Base-by-base conservation (phyloP, 2,888 invertebrate species). In the Drosophila kanekoi region DNA sequence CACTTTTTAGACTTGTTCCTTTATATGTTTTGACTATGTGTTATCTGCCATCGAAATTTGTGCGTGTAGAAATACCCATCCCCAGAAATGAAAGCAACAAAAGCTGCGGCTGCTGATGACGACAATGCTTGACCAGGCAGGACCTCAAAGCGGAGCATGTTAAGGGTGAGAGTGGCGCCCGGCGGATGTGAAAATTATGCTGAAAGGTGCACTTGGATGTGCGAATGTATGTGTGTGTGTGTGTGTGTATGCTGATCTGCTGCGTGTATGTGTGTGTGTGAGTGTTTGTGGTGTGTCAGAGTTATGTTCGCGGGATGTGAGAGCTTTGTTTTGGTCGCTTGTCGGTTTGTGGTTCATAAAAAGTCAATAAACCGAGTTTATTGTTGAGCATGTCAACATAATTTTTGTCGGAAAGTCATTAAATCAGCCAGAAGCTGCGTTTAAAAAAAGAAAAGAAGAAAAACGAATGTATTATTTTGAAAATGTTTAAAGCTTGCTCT, bases 181-280 rank as follows among this genome's bases (percentile, higher is more conserved):
- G n/a, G 70, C 76, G 84, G 83, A 85, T 82, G 86, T 85, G 59
- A 77, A 85, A 85, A 85, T 85, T 85, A 87, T 85, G 86, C 75
- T 80, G 71, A 64, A 77, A 77, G 64, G 85, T 75, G 45, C 18
- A 59, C 23, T 41, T 51, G 8, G 8, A 28, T 28, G 28, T 28
- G 8, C 28, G 28, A 28, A 28, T 66, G 41, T 64, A 23, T 64
- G 44, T 47, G 32, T 38, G 3, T 38, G 3, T 49, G 37, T 49
- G 23, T 59, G 18, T 59, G 16, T 58, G 41, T 48, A n/a, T 62
- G 28, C 28, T 28, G 28, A 28, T 28, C 28, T 28, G 8, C 8
- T 28, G 35, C 56, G 47, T 43, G 13, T 44, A 28, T 8, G 18
- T 43, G 49, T 38, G 41, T 33, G 18, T 56, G 40, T 45, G n/a